Percentiles rank a stretch among this genome's conserved stretches.
Evolutionary conservation across 2,113 vertebrate species (phyloP).

Genomic region (Pteronura brasiliensis): DNA sequence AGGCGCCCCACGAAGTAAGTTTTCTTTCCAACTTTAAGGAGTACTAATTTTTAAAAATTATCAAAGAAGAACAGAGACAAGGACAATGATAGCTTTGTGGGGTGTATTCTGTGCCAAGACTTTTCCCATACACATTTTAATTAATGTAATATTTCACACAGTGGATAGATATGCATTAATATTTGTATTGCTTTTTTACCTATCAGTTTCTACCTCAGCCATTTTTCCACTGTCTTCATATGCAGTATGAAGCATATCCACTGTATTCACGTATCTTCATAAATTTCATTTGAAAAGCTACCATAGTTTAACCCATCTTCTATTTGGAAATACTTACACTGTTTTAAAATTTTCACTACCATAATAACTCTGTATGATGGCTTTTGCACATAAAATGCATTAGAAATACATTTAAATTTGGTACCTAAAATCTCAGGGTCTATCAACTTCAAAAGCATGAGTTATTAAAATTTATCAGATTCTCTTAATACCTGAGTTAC

Average conservation of each 20-base stretch:
- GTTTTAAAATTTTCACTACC: not conserved
- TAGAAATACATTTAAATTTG: conserved; percentile 22
- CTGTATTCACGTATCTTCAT: not conserved
- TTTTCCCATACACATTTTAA: not conserved
- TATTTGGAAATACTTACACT: conserved; percentile 2
- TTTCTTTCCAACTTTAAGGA: not conserved
- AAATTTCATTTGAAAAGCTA: not conserved
- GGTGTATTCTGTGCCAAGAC: not conserved
- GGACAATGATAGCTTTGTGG: not conserved
- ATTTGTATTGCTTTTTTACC: not conserved
- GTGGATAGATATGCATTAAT: not conserved
- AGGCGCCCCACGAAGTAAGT: not conserved
- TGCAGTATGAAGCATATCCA: not conserved
- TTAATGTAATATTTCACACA: not conserved
- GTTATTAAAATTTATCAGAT: conserved; percentile 32
- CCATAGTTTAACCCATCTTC: not conserved
- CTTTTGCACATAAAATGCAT: conserved; percentile 18
- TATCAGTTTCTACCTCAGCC: not conserved
- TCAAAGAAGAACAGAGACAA: not conserved
- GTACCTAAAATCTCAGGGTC: not conserved
- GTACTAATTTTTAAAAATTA: not conserved
- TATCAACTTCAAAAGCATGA: conserved; percentile 33
- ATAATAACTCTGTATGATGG: not conserved
- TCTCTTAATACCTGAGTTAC: conserved; percentile 6
- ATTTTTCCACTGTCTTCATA: not conserved